Evolutionary conservation across 1,140 invertebrate genomes (phyloP).

Genomic region (Lepidostoma basale): DNA sequence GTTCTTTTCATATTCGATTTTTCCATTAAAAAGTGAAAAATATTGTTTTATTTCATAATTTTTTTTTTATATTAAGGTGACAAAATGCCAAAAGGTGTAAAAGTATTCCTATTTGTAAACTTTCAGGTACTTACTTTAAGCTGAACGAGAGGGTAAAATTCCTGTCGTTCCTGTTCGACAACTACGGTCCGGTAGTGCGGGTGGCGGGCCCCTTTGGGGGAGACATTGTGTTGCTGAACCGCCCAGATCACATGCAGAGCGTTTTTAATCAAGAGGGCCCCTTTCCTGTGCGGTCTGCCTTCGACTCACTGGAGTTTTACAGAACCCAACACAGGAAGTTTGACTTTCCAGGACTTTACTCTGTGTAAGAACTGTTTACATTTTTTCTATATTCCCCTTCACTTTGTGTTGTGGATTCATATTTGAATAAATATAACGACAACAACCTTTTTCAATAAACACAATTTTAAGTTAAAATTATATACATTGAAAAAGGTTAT

Average conservation of each 20-base stretch:
- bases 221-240: constrained; percentile 65
- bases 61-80: too few species aligned
- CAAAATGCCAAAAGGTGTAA: too few species aligned
- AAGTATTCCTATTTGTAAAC: too few species aligned
- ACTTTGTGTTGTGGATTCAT: too few species aligned
- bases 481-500: too few species aligned
- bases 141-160: constrained; percentile 55
- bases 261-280: constrained; percentile 65
- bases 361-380: constrained; percentile 53
- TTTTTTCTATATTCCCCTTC: too few species aligned
- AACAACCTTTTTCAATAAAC: constrained; percentile 17
- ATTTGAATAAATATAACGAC: too few species aligned
- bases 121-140: constrained; percentile 53
- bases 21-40: too few species aligned
- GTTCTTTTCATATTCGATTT: too few species aligned
- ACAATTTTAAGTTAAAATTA: too few species aligned
- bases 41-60: too few species aligned
- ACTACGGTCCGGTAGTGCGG: constrained; percentile 68
- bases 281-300: constrained; percentile 62
- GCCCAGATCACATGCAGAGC: constrained; percentile 66
- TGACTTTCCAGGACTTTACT: constrained; percentile 61
- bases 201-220: constrained; percentile 65
- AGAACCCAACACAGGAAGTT: constrained; percentile 61
- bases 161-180: constrained; percentile 63
- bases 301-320: constrained; percentile 68